These are phyloP conservation scores for Caenorhabditis latens DNA, from an alignment of 1,140 invertebrate species.

Conservation along the genomic window DNA sequence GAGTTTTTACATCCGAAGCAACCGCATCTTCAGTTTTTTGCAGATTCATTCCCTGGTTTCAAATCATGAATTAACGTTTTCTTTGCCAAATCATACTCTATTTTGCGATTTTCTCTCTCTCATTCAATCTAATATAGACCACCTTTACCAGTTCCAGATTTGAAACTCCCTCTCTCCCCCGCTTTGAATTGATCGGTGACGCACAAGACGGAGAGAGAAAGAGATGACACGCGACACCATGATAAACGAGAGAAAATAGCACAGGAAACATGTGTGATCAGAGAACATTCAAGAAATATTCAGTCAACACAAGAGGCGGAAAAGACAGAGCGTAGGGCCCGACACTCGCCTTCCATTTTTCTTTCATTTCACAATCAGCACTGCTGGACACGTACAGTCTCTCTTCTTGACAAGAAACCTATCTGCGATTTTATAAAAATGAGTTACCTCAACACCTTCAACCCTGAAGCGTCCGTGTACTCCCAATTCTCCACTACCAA, in stretches of 20 bases:
- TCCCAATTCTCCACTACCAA: neutral
- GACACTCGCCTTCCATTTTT: neutral
- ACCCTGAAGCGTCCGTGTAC: slow-evolving; percentile 5
- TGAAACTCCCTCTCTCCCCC: neutral
- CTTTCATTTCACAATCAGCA: slow-evolving; percentile 41
- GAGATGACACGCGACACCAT: slow-evolving; percentile 36
- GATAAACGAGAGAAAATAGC: slow-evolving; percentile 2
- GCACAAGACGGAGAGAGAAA: slow-evolving; percentile 15
- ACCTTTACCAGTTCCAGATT: neutral
- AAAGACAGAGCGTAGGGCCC: neutral
- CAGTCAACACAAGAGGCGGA: neutral
- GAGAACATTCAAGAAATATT: slow-evolving; percentile 19
- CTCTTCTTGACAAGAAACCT: neutral
- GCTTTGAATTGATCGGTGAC: slow-evolving; percentile 10
- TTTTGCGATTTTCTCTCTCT: too few species aligned
- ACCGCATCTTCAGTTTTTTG: too few species aligned
- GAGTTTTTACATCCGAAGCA: too few species aligned
- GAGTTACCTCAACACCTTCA: neutral
- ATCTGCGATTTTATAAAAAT: neutral
- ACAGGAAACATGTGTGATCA: slow-evolving; percentile 1
- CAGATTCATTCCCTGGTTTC: too few species aligned
- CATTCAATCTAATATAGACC: neutral
- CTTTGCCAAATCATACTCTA: too few species aligned
- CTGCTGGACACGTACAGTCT: slow-evolving; percentile 27
- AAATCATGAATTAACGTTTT: too few species aligned